These are phyloP conservation scores for Labrus mixtus DNA, from an alignment of 2,113 vertebrate species.

Conservation along the genomic window DNA sequence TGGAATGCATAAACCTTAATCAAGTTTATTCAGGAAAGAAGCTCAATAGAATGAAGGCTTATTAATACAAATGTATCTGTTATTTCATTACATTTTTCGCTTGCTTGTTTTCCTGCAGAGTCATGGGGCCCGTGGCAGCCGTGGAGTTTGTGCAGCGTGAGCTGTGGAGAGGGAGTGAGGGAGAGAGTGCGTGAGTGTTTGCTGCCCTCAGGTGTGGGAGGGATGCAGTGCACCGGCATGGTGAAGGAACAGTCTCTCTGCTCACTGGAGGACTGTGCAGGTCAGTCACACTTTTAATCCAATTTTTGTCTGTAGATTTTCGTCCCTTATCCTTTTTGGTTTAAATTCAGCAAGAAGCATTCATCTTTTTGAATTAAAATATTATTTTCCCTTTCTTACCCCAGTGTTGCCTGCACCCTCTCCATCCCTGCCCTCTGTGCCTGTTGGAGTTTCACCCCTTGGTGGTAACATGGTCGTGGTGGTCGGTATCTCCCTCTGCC, in stretches of 20 bases:
- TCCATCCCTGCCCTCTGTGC: constrained; percentile 58
- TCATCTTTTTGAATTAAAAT: neutral
- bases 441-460: constrained; percentile 52
- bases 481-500: constrained; percentile 91
- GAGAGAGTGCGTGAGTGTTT: constrained; percentile 90
- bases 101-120: constrained; percentile 47
- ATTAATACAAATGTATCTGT: neutral
- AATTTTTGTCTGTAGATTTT: too few species aligned
- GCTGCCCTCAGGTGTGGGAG: constrained; percentile 81
- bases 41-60: neutral
- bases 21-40: neutral
- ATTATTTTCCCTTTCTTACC: neutral
- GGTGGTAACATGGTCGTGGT: constrained; percentile 90
- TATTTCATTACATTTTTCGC: neutral
- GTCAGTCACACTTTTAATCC: constrained; percentile 77
- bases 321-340: too few species aligned
- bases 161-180: constrained; percentile 92
- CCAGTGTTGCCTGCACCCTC: constrained; percentile 54
- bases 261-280: constrained; percentile 91
- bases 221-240: constrained; percentile 85
- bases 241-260: constrained; percentile 89
- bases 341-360: too few species aligned
- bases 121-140: constrained; percentile 92
- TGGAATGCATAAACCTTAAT: neutral
- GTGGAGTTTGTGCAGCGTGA: constrained; percentile 93